Percentiles rank a stretch among this genome's conserved stretches.
phyloP scores from a whole-genome alignment of 2,797 vertebrate genomes.

The Acipenser ruthenus region DNA sequence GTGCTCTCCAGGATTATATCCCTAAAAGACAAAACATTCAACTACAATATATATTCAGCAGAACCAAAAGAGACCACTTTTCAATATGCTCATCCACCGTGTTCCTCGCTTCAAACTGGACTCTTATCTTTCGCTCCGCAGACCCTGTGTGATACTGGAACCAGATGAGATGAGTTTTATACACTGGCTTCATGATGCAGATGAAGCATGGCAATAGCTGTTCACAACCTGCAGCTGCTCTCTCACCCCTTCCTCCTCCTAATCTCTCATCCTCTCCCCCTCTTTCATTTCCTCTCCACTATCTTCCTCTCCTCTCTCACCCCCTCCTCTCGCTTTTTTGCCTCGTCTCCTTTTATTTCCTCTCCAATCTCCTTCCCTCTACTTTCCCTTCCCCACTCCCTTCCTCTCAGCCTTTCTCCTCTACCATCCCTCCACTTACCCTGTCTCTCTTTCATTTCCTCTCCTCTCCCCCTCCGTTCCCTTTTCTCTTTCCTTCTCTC shows the following conservation, averaged over 20 bases:
- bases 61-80: neutral
- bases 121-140: no score
- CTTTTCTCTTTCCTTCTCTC: neutral
- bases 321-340: no score
- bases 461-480: no score
- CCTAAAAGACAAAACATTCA: constrained; percentile 36
- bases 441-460: neutral
- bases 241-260: no score
- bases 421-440: neutral
- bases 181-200: neutral
- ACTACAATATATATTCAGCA: neutral
- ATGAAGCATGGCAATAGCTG: no score
- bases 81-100: neutral
- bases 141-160: neutral
- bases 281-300: no score
- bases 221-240: no score
- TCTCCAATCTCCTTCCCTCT: neutral
- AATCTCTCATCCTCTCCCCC: no score
- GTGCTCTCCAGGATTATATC: constrained; percentile 80
- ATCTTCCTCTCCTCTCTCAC: no score
- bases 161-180: neutral
- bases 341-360: no score
- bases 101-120: no score
- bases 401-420: neutral
- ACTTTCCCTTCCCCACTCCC: neutral